phyloP scores from a whole-genome alignment of 2,888 invertebrate species.

The Eueremaeus valkanovi region DNA sequence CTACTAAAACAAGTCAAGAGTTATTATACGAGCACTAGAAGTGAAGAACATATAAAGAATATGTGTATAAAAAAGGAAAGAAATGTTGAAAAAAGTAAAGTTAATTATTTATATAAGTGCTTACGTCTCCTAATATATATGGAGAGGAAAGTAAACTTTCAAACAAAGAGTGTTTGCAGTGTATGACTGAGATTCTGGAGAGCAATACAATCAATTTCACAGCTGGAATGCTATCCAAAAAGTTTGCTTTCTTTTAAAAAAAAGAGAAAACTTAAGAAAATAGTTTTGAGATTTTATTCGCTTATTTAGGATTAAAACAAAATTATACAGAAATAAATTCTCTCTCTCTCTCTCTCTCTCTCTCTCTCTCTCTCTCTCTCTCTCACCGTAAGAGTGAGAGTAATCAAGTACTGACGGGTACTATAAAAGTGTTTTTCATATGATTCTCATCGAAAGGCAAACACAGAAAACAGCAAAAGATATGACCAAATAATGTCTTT shows the following conservation, averaged over 20 bases:
- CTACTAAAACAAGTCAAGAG: background rate
- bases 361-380: constrained; percentile 29
- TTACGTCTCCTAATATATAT: background rate
- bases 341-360: constrained; percentile 16
- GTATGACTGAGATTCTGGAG: background rate
- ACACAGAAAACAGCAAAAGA: background rate
- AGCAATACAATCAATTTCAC: constrained; percentile 31
- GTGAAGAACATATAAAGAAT: no score
- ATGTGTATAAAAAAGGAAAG: no score
- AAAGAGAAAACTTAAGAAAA: background rate
- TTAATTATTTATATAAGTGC: constrained; percentile 31
- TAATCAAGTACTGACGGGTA: background rate
- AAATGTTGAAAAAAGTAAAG: constrained; percentile 20
- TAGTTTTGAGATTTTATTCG: background rate
- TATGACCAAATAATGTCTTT: constrained; percentile 15
- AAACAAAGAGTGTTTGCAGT: background rate
- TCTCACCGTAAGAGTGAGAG: background rate
- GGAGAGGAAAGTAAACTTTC: no score
- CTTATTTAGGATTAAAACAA: background rate
- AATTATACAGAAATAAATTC: no score
- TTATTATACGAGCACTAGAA: no score
- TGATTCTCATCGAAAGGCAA: background rate
- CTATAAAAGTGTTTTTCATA: background rate
- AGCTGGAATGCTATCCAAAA: constrained; percentile 2
- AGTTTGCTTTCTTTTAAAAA: background rate